A percentile compares a stretch with the other conserved stretches of the same genome.
These are phyloP conservation scores for Endomychus coccineus DNA, from an alignment of 2,888 invertebrate genomes.

Conservation along the genomic window DNA sequence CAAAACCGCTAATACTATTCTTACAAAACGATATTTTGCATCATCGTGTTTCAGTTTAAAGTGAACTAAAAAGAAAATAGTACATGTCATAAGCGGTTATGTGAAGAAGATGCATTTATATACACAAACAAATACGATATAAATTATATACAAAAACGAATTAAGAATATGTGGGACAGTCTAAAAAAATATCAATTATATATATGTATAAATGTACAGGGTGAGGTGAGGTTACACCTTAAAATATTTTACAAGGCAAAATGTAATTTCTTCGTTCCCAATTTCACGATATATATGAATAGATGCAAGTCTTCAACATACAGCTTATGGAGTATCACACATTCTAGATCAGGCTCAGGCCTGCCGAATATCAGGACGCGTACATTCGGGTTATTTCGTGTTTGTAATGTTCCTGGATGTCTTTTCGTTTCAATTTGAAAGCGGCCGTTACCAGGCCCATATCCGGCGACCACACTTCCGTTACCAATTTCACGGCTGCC, in stretches of 20 bases:
- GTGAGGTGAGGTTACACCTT: neutral
- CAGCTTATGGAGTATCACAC: slow-evolving; percentile 25
- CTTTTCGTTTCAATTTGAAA: slow-evolving; percentile 94
- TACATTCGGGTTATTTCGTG: slow-evolving; percentile 92
- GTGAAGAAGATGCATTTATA: slow-evolving; percentile 6
- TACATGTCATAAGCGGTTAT: neutral
- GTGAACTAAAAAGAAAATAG: too few species aligned
- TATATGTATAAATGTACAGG: slow-evolving; percentile 8
- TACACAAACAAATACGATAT: too few species aligned
- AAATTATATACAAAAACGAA: slow-evolving; percentile 8
- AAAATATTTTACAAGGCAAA: slow-evolving; percentile 2
- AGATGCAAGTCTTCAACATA: slow-evolving; percentile 25
- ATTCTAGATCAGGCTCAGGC: slow-evolving; percentile 16
- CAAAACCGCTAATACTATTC: too few species aligned
- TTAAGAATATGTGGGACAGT: slow-evolving; percentile 4
- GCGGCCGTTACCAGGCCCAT: slow-evolving; percentile 97
- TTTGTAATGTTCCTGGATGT: slow-evolving; percentile 89
- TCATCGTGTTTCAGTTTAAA: too few species aligned
- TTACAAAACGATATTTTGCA: too few species aligned
- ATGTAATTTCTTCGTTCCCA: slow-evolving; percentile 3
- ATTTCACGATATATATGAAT: too few species aligned
- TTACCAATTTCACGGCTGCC: slow-evolving; percentile 76
- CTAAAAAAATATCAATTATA: slow-evolving; percentile 10
- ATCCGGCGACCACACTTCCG: slow-evolving; percentile 95
- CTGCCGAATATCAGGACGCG: slow-evolving; percentile 72